These are phyloP conservation scores for Coturnix japonica DNA, from an alignment of 2,113 vertebrate genomes.

Conservation along the genomic window DNA sequence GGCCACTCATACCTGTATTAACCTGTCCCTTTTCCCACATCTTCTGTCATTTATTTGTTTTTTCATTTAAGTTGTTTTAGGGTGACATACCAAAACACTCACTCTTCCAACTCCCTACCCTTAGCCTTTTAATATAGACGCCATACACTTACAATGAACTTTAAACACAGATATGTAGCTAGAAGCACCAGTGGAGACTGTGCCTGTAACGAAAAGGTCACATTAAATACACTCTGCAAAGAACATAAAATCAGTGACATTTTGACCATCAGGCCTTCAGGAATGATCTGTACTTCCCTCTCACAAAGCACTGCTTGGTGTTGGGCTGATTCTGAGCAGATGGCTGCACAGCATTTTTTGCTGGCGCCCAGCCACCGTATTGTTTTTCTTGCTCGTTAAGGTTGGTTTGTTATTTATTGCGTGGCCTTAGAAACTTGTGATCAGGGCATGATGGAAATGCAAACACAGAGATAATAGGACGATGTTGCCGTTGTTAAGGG, in stretches of 20 bases:
- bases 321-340: conserved; percentile 53
- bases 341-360: conserved; percentile 7
- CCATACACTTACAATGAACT: neutral
- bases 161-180: neutral
- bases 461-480: neutral
- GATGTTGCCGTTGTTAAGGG: neutral
- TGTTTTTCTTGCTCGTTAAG: neutral
- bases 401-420: neutral
- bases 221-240: conserved; percentile 3
- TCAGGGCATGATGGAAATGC: neutral
- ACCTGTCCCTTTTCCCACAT: neutral
- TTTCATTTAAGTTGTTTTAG: neutral
- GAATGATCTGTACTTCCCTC: neutral
- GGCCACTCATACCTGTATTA: neutral
- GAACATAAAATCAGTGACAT: conserved; percentile 48
- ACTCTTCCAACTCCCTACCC: neutral
- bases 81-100: neutral
- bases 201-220: conserved; percentile 9
- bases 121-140: neutral
- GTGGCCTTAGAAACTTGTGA: neutral
- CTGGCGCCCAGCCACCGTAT: neutral
- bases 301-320: neutral
- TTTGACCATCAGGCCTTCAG: conserved; percentile 49
- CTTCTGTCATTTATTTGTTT: neutral
- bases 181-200: neutral